Evolutionary conservation across 2,888 invertebrate species (phyloP), one percentile per base, ranked within the genome.

Genomic region (Arge pagana): DNA sequence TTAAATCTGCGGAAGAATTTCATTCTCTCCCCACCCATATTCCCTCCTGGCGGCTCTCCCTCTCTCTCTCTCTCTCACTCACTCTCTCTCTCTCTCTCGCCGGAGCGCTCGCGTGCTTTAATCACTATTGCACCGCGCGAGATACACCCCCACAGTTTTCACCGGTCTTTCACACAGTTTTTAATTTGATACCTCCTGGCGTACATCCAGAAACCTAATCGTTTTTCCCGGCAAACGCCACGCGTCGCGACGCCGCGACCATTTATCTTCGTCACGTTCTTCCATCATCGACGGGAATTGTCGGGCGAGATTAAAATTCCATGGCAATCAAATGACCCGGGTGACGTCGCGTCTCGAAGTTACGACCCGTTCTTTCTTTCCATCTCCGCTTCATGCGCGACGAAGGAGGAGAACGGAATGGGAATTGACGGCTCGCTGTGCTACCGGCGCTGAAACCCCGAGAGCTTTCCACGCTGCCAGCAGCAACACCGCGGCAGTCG

Each of bases 231-330:
- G n/a, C n/a, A n/a, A n/a, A n/a, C n/a, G n/a, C n/a, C n/a, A n/a
- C n/a, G n/a, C n/a, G n/a, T n/a, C n/a, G n/a, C n/a, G n/a, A n/a
- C n/a, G n/a, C n/a, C n/a, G n/a, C n/a, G n/a, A n/a, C n/a, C n/a
- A n/a, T n/a, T n/a, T n/a, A n/a, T n/a, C n/a, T n/a, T n/a, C n/a
- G n/a, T n/a, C n/a, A n/a, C n/a, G n/a, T n/a, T n/a, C n/a, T n/a
- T n/a, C n/a, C n/a, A n/a, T n/a, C n/a, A n/a, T n/a, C n/a, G n/a
- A n/a, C n/a, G n/a, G n/a, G n/a, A n/a, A n/a, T n/a, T 49, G 48
- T 48, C 45, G 48, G 37, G 45, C 49, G 51, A 58, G 59, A 62
- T 63, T 58, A 58, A 63, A 65, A 65, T 58, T 59, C 55, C 54
- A 48, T 41, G 59, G 56, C 54, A 58, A 55, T 41, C 45, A 57